Conservation (phyloP, 2,113 vertebrate genomes). For the Rhegmatorhina hoffmannsi region DNA sequence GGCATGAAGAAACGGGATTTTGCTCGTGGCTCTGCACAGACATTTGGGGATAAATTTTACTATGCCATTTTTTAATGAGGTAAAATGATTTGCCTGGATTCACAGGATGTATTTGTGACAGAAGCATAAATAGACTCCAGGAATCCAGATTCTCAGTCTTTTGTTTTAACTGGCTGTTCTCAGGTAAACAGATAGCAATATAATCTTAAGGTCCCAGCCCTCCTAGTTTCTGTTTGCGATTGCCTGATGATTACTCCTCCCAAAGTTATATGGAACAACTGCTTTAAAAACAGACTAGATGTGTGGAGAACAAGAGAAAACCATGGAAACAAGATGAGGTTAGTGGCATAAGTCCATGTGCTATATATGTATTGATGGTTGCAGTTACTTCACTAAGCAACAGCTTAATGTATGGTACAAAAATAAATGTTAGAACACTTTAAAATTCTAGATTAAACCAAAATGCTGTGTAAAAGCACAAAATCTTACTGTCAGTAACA, state of each 20-base stretch:
- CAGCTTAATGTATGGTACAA: conserved; percentile 13
- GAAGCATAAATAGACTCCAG: neutral
- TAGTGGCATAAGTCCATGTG: conserved; percentile 39
- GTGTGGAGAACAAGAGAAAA: conserved; percentile 43
- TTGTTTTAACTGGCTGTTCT: neutral
- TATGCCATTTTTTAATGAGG: neutral
- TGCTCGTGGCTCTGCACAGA: neutral
- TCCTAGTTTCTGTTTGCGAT: neutral
- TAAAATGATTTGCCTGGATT: neutral
- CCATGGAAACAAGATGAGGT: conserved; percentile 57
- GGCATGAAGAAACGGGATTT: neutral
- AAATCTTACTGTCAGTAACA: neutral
- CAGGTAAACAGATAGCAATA: neutral
- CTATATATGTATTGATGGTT: conserved; percentile 13
- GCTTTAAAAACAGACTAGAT: neutral
- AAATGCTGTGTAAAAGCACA: neutral
- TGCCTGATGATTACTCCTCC: neutral
- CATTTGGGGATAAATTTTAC: neutral
- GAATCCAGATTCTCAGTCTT: neutral
- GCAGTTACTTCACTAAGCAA: conserved; percentile 20
- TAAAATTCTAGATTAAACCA: neutral
- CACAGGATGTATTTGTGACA: neutral
- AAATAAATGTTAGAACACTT: conserved; percentile 10
- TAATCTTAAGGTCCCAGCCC: neutral
- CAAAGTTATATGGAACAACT: neutral